A percentile compares a stretch with the other conserved stretches of the same genome.
phyloP scores from a whole-genome alignment of 2,113 vertebrate genomes.

The Ailuropoda melanoleuca region DNA sequence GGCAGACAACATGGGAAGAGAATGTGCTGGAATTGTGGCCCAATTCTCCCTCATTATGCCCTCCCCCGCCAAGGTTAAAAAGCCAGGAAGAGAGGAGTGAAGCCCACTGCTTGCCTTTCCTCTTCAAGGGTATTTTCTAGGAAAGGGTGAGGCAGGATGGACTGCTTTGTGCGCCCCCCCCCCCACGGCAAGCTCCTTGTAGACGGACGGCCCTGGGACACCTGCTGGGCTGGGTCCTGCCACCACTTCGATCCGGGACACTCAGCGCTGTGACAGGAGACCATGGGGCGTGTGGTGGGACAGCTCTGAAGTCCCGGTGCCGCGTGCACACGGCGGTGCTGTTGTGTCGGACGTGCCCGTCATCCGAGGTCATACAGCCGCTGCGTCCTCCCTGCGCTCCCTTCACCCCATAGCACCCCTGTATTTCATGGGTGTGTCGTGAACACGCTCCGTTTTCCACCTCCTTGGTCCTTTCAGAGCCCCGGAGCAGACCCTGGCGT shows the following conservation, averaged over 20 bases:
- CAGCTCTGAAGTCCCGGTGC: neutral
- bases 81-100: too few relatives aligned
- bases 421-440: fast-evolving
- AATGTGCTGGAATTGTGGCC: too few relatives aligned
- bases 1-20: neutral
- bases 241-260: neutral
- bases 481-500: neutral
- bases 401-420: neutral
- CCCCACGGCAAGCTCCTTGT: neutral
- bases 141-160: neutral
- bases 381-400: neutral
- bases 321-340: neutral
- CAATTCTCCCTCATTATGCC: neutral
- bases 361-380: neutral
- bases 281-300: neutral
- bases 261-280: neutral
- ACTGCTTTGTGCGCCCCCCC: neutral
- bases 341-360: neutral
- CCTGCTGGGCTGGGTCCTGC: neutral
- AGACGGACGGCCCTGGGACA: neutral
- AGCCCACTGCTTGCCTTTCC: neutral
- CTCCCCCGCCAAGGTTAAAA: neutral
- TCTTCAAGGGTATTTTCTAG: neutral
- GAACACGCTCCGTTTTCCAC: fast-evolving
- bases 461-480: neutral